Percentiles rank a stretch among this genome's conserved stretches.
Conservation (phyloP, 2,797 vertebrate species). For the Eidolon dupreanum region DNA sequence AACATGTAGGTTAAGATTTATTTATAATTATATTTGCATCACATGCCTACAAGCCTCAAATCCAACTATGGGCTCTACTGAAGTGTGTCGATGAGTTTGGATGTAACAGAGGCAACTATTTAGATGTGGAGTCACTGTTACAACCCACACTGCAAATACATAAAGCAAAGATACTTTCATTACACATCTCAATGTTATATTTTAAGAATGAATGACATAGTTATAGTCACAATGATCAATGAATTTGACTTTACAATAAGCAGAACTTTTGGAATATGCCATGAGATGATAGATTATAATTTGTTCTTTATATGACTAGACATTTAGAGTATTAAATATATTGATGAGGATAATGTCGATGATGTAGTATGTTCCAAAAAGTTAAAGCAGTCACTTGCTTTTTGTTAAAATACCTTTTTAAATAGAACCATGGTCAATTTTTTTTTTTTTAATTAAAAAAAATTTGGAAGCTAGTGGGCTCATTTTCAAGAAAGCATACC, state of each 20-base stretch:
- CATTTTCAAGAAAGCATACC: conserved; percentile 28
- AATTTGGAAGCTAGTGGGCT: conserved; percentile 14
- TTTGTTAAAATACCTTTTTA: conserved; percentile 50
- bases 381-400: conserved; percentile 34
- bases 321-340: conserved; percentile 40
- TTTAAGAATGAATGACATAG: not conserved
- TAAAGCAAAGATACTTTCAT: not conserved
- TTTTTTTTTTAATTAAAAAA: conserved; percentile 49
- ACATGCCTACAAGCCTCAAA: not conserved
- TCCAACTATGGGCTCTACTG: not conserved
- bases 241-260: not conserved
- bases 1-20: not conserved
- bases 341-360: not conserved
- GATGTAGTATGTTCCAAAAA: conserved; percentile 41
- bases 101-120: not conserved
- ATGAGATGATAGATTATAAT: not conserved
- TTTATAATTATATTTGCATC: not conserved
- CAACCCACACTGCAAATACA: not conserved
- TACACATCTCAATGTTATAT: not conserved
- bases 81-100: not conserved
- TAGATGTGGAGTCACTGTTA: not conserved
- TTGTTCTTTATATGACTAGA: not conserved
- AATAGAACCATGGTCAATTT: not conserved
- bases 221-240: not conserved
- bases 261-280: conserved; percentile 26